Percentiles rank a stretch among this genome's conserved stretches.
Conservation (phyloP, 2,888 invertebrate genomes). For the Zonitis immaculata region DNA sequence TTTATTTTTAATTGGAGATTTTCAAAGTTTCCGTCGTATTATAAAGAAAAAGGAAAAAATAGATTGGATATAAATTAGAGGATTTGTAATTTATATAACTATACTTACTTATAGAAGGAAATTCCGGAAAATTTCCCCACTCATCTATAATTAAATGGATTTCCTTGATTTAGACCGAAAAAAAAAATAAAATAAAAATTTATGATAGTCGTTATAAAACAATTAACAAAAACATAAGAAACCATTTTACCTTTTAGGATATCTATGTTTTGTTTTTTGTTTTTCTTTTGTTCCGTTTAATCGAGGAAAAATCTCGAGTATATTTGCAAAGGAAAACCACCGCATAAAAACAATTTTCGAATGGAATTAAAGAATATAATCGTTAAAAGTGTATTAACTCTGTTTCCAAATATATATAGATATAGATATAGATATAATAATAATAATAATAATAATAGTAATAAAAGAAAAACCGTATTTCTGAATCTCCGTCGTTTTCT, state of each 20-base stretch:
- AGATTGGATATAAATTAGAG: no score
- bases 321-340: slow-evolving; percentile 35
- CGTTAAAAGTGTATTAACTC: no score
- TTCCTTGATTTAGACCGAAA: background rate
- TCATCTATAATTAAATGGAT: slow-evolving; percentile 1
- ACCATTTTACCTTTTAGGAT: slow-evolving; percentile 33
- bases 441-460: no score
- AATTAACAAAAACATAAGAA: slow-evolving; percentile 27
- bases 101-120: no score
- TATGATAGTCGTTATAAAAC: background rate
- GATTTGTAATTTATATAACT: no score
- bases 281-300: background rate
- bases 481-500: slow-evolving; percentile 46
- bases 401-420: no score
- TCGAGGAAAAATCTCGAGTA: slow-evolving; percentile 33
- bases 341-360: slow-evolving; percentile 31
- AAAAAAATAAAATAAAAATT: no score
- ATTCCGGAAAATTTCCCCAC: background rate
- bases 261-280: no score
- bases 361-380: background rate
- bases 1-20: no score
- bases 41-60: no score
- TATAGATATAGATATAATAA: no score
- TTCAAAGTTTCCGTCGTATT: no score
- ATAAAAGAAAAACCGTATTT: slow-evolving; percentile 44